These are phyloP conservation scores for Drosophila suboccidentalis DNA, from an alignment of 2,888 invertebrate genomes.

Conservation along the genomic window DNA sequence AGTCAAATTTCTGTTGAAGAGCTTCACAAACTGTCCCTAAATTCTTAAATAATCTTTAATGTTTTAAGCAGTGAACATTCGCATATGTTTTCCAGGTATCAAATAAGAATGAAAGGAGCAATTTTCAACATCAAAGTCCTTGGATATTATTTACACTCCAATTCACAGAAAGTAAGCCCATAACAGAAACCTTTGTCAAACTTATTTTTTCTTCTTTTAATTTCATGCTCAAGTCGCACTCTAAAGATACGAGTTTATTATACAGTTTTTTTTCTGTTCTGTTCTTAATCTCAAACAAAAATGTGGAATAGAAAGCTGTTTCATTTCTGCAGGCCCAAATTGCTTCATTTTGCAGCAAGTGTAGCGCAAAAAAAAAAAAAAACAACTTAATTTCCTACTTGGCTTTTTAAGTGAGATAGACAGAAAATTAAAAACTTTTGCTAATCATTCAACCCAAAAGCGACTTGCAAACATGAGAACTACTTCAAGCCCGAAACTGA, in stretches of 20 bases:
- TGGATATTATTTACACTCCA: slow-evolving; percentile 24
- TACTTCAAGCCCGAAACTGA: slow-evolving; percentile 14
- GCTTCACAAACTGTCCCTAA: background rate
- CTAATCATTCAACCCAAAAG: slow-evolving; percentile 71
- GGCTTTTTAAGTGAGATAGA: slow-evolving; percentile 50
- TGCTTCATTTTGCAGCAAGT: slow-evolving; percentile 24
- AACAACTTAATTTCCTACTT: slow-evolving; percentile 62
- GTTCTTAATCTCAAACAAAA: slow-evolving; percentile 5
- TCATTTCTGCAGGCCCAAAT: background rate
- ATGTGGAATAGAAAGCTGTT: slow-evolving; percentile 8
- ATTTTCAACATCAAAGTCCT: slow-evolving; percentile 22
- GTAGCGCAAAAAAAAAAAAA: slow-evolving; percentile 19
- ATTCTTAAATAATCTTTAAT: background rate
- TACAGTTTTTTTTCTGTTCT: background rate
- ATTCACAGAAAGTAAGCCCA: background rate
- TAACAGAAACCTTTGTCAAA: slow-evolving; percentile 19
- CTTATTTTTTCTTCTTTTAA: slow-evolving; percentile 15
- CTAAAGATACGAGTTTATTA: slow-evolving; percentile 5
- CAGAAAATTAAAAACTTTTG: slow-evolving; percentile 68
- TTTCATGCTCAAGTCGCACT: slow-evolving; percentile 13
- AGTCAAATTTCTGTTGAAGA: background rate
- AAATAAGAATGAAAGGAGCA: background rate
- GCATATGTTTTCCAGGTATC: slow-evolving; percentile 10
- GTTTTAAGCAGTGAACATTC: background rate
- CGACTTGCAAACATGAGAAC: slow-evolving; percentile 21